Percentiles rank a stretch among this genome's conserved stretches.
Conservation (phyloP, 2,888 invertebrate species). For the Amiota communis region DNA sequence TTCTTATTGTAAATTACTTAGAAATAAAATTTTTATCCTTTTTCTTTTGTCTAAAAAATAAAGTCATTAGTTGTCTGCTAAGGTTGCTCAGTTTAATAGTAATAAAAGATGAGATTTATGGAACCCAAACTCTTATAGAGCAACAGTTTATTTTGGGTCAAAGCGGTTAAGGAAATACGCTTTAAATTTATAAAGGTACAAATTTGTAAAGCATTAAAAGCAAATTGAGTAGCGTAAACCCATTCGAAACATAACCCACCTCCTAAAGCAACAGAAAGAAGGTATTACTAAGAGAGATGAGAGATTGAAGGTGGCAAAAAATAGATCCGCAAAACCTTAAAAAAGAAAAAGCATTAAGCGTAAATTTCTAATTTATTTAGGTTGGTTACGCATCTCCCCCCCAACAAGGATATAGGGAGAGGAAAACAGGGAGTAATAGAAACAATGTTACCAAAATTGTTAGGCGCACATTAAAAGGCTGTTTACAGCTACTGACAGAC, state of each 20-base stretch:
- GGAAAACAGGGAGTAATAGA: constrained; percentile 7
- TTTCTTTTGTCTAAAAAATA: too few relatives aligned
- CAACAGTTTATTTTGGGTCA: constrained; percentile 16
- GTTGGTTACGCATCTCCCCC: not conserved
- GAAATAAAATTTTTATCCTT: too few relatives aligned
- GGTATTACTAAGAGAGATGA: too few relatives aligned
- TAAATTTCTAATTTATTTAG: constrained; percentile 59
- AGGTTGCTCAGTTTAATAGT: not conserved
- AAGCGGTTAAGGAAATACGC: constrained; percentile 10
- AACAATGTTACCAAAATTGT: constrained; percentile 35
- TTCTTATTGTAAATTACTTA: too few relatives aligned
- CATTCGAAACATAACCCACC: constrained; percentile 20
- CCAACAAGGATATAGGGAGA: not conserved
- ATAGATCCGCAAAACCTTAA: constrained; percentile 1
- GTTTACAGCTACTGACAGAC: constrained; percentile 16
- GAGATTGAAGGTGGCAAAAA: constrained; percentile 20
- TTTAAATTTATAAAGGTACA: constrained; percentile 48
- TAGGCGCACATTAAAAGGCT: constrained; percentile 42
- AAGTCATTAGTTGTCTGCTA: too few relatives aligned
- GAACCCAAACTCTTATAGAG: not conserved
- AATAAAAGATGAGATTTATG: constrained; percentile 15
- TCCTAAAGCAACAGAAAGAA: constrained; percentile 34
- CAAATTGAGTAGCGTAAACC: constrained; percentile 47
- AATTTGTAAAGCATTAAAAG: constrained; percentile 58
- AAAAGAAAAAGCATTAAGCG: constrained; percentile 40